Conservation (phyloP, 2,888 invertebrate species). For the Folsomia manolachei region DNA sequence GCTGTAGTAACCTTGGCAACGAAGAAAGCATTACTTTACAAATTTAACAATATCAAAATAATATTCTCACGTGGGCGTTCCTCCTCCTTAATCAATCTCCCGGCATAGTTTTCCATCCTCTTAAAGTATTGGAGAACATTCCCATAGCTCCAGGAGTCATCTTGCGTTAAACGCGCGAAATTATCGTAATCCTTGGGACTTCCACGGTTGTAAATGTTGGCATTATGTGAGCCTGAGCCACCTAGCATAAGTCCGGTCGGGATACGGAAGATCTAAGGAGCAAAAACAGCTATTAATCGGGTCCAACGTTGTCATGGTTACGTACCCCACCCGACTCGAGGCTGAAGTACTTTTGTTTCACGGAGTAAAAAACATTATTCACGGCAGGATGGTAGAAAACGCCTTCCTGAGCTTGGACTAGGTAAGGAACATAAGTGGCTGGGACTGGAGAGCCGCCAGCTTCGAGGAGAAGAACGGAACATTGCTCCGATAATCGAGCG, state of each 20-base stretch:
- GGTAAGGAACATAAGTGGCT: background rate
- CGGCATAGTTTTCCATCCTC: background rate
- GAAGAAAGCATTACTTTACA: background rate
- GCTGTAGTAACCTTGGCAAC: slow-evolving; percentile 22
- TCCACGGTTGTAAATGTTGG: background rate
- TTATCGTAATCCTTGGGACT: background rate
- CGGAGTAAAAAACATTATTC: background rate
- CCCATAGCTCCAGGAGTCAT: background rate
- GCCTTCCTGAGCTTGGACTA: background rate
- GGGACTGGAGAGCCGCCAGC: background rate
- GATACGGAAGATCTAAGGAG: background rate
- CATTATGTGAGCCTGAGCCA: background rate
- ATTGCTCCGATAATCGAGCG: background rate
- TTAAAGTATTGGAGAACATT: background rate
- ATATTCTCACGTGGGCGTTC: background rate
- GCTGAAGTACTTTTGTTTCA: background rate
- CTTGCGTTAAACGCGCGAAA: background rate
- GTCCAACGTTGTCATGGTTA: background rate
- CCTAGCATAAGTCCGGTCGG: background rate
- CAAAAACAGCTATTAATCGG: background rate
- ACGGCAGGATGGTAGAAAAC: background rate
- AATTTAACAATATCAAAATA: background rate
- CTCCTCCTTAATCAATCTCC: background rate
- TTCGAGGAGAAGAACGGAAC: background rate
- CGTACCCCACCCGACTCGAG: background rate